Evolutionary conservation across 92 coral and sea anemone genomes (phyloP), one percentile per base, ranked within the genome.

Genomic region (Ricordea florida): DNA sequence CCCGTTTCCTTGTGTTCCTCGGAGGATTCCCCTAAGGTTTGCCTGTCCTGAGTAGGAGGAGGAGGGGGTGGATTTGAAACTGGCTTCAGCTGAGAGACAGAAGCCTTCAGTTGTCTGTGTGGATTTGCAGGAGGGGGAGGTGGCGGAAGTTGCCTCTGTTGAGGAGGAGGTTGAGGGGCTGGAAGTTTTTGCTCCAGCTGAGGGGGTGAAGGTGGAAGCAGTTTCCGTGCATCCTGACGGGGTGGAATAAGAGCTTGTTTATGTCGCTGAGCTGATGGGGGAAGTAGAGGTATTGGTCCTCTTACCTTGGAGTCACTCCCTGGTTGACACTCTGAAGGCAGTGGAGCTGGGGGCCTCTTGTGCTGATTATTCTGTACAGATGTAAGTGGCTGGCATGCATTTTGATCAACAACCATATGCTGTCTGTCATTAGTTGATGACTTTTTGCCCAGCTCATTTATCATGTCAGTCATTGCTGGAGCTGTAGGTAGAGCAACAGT

Each of bases 381-480:
- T 27, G 40, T 25, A 3, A 52, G 0, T 13, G 77, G 55, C 10
- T 15, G 42, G 11, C 43, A 64, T 25, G 26, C 64, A 10, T 28
- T 20, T 41, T 70, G 40, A 21, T 17, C 29, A 13, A 27, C 27
- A n/a, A n/a, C n/a, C n/a, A n/a, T n/a, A n/a, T n/a, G n/a, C n/a
- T n/a, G n/a, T 18, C 15, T 69, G 50, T 37, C 53, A 9, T 50
- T 36, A 35, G 51, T 56, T 4, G 62, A 45, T 11, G 87, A 72
- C 58, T 25, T 85, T 10, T 37, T 59, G 6, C 91, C 87, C 45
- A 86, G 57, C 70, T 86, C 91, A 43, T 80, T 73, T 23, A 86
- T 33, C 27, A 90, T 57, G 72, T 78, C 61, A 37, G 87, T 61
- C 96, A 90, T 87, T 28, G 36, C 73, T 27, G 77, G 81, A 0